Conservation (phyloP, 2,797 vertebrate genomes). For the Bradypus variegatus region DNA sequence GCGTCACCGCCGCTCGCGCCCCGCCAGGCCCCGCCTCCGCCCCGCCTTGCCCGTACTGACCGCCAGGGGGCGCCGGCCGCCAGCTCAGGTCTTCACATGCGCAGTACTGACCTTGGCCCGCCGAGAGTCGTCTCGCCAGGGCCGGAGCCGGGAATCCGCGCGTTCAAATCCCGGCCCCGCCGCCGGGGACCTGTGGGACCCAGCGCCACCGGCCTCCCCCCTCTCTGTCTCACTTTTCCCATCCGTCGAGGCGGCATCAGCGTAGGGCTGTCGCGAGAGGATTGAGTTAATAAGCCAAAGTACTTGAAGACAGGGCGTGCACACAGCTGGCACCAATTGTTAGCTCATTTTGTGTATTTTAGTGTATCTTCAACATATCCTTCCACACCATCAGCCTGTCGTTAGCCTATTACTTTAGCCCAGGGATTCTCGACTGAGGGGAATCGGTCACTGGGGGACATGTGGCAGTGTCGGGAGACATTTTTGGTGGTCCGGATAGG, state of each 20-base stretch:
- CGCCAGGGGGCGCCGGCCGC: constrained; percentile 29
- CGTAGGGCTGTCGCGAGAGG: not conserved
- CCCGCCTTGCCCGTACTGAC: not conserved
- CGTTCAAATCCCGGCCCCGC: not conserved
- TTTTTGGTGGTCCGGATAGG: not conserved
- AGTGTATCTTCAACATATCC: not conserved
- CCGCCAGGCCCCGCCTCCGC: not conserved
- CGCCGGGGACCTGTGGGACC: not conserved
- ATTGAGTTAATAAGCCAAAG: not conserved
- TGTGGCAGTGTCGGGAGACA: not conserved
- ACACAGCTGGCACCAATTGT: not conserved
- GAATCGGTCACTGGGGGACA: not conserved
- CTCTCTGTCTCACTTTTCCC: not conserved
- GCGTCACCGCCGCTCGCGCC: not conserved
- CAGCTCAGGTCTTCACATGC: not conserved
- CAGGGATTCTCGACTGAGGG: not conserved
- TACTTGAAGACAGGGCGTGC: not conserved
- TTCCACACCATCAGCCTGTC: not conserved
- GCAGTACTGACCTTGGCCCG: not conserved
- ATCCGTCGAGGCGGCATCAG: not conserved
- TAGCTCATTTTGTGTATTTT: not conserved
- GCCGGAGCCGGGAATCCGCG: not conserved
- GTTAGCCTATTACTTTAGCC: not conserved
- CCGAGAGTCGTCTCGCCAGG: rapidly evolving
- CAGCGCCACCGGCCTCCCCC: not conserved